phyloP scores from a whole-genome alignment of 2,888 invertebrate genomes.

The Rotaria sp. region DNA sequence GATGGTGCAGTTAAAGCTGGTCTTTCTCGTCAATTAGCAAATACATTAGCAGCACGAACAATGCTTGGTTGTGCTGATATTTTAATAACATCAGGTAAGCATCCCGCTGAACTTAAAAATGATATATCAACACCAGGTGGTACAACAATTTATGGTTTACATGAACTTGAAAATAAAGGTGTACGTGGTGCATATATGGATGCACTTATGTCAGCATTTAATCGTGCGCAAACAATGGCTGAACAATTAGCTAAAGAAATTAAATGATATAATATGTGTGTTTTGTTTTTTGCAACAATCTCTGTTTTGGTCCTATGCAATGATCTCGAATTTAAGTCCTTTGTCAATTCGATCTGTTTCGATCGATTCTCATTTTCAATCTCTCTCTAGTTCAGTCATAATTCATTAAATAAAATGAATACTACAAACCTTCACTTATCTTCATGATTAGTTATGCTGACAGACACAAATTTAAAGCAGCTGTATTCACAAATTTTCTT shows the following conservation, averaged over 20 bases:
- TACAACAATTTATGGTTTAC: slow-evolving; percentile 81
- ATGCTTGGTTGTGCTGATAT: slow-evolving; percentile 72
- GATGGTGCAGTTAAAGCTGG: slow-evolving; percentile 94
- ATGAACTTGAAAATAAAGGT: slow-evolving; percentile 73
- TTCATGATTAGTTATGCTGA: too few relatives aligned
- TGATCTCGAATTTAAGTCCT: too few relatives aligned
- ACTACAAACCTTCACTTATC: too few relatives aligned
- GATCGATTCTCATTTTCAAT: too few relatives aligned
- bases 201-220: slow-evolving; percentile 80
- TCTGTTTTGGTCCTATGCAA: too few relatives aligned
- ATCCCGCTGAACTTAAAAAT: slow-evolving; percentile 82
- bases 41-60: slow-evolving; percentile 79
- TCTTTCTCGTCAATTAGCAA: slow-evolving; percentile 75
- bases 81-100: slow-evolving; percentile 73
- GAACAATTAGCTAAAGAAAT: background rate
- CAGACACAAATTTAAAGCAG: too few relatives aligned
- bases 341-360: too few relatives aligned
- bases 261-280: background rate
- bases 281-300: too few relatives aligned
- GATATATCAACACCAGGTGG: slow-evolving; percentile 86
- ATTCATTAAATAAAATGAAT: too few relatives aligned
- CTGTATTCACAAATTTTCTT: too few relatives aligned
- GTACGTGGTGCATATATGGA: slow-evolving; percentile 78
- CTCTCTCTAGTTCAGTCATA: too few relatives aligned
- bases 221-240: slow-evolving; percentile 48